Evolutionary conservation across 2,113 vertebrate genomes (phyloP), one percentile per base, ranked within the genome.

Genomic region (Sapayoa aenigma): DNA sequence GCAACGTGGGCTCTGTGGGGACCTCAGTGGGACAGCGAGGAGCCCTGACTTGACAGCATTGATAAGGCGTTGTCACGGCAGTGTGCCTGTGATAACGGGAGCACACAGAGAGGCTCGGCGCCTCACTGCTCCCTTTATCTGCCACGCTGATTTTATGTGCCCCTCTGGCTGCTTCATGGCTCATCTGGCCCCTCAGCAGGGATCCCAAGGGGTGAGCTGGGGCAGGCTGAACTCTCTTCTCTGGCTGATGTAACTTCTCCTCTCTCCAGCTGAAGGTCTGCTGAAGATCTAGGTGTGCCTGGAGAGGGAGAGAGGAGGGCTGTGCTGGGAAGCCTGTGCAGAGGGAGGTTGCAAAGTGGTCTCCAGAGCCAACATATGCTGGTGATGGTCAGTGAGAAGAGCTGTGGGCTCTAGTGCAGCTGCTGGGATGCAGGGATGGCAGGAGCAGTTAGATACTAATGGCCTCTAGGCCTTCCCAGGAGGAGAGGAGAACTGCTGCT

Each of bases 31-130:
- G 73, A 72, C 73, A 75, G 19, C 0, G 1, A 95, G 79, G 58
- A 90, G 83, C 59, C 55, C 18, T 33, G 30, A 55, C 46, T n/a
- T 67, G 42, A 41, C 0, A 1, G 14, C 0, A 6, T 22, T 31
- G 49, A 74, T 87, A 86, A 86, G 65, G 84, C 4, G 22, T 41
- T 56, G 59, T 33, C 5, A 1, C 4, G 0, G 55, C 87, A 44
- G 30, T 0, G 0, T 17, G 37, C 19, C 52, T 2, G 2, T 1
- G 65, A 50, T 74, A 95, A 62, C 0, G 0, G 59, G 65, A 65
- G 44, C 53, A 8, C 0, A 0, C 41, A 25, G 58, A 67, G 47
- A 82, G 78, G 37, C 53, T 49, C 18, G 75, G 62, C 2, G 37
- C 73, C 89, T 90, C 1, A 0, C 55, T 0, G 0, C 81, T 78